These are phyloP conservation scores for Myocastor coypus DNA, from an alignment of 2,113 vertebrate species.

Conservation along the genomic window DNA sequence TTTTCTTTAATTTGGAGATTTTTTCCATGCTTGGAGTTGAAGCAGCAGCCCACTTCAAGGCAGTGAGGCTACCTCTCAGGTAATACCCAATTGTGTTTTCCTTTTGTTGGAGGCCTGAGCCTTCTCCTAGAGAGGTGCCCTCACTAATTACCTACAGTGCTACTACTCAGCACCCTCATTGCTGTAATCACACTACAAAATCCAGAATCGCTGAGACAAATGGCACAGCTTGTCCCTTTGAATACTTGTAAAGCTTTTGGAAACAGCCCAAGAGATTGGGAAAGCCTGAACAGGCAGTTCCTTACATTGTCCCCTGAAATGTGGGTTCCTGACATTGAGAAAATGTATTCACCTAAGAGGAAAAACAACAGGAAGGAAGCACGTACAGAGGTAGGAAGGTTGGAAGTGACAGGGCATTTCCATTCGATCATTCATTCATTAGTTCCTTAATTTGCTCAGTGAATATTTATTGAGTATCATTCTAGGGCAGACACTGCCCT, in stretches of 20 bases:
- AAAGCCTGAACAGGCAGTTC: not conserved
- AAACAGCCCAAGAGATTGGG: not conserved
- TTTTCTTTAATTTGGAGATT: constrained; percentile 53
- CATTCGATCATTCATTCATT: not conserved
- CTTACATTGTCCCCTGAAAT: not conserved
- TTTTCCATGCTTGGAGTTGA: constrained; percentile 9
- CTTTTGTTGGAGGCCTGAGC: not conserved
- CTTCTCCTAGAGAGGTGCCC: not conserved
- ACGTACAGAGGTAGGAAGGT: not conserved
- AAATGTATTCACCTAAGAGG: not conserved
- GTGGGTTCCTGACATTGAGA: not conserved
- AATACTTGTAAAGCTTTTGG: not conserved
- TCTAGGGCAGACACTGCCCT: not conserved
- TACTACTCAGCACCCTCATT: not conserved
- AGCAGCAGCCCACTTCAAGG: not conserved
- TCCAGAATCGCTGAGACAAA: not conserved
- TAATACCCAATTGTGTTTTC: not conserved
- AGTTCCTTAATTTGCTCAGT: not conserved
- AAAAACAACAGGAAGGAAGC: not conserved
- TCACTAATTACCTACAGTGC: no score
- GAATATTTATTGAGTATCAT: not conserved
- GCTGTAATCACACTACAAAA: not conserved
- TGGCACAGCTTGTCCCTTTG: not conserved
- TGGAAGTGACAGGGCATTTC: not conserved
- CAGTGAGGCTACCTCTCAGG: not conserved